phyloP scores from a whole-genome alignment of 2,113 vertebrate species.

The Geococcyx californianus region DNA sequence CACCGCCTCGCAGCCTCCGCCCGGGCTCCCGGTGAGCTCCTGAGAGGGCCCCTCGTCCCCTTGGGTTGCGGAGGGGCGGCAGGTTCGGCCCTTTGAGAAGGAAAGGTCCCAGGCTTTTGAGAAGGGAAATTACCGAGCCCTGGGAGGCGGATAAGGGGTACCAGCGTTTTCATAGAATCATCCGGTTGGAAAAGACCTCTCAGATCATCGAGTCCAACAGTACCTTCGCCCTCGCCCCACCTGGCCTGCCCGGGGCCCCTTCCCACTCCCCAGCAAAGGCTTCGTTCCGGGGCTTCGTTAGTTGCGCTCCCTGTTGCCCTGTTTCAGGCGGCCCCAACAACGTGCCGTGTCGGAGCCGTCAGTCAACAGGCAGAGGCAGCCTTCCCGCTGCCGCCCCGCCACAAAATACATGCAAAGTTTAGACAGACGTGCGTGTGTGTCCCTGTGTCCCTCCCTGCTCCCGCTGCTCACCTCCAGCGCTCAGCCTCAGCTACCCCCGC shows the following conservation, averaged over 20 bases:
- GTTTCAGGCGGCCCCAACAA: neutral
- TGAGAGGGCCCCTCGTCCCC: neutral
- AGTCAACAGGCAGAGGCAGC: neutral
- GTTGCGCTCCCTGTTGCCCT: neutral
- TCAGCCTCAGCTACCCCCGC: neutral
- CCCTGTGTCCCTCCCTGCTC: too few species aligned
- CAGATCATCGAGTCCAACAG: too few species aligned
- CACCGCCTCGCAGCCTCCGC: too few species aligned
- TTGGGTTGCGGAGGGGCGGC: too few species aligned
- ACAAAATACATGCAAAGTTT: neutral
- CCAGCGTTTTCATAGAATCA: neutral
- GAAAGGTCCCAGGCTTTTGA: neutral
- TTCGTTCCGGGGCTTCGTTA: neutral
- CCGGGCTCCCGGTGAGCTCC: too few species aligned
- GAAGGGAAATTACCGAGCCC: neutral
- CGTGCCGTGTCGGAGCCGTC: neutral
- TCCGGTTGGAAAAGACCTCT: too few species aligned
- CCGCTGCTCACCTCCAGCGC: neutral
- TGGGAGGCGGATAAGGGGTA: too few species aligned
- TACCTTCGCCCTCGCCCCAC: neutral
- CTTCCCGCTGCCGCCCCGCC: neutral
- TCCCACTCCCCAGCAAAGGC: neutral
- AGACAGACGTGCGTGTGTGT: neutral
- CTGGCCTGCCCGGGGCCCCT: neutral
- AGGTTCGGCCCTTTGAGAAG: neutral